Percentiles rank a stretch among this genome's conserved stretches.
Evolutionary conservation across 2,113 vertebrate species (phyloP).

Genomic region (Pitta sordida): DNA sequence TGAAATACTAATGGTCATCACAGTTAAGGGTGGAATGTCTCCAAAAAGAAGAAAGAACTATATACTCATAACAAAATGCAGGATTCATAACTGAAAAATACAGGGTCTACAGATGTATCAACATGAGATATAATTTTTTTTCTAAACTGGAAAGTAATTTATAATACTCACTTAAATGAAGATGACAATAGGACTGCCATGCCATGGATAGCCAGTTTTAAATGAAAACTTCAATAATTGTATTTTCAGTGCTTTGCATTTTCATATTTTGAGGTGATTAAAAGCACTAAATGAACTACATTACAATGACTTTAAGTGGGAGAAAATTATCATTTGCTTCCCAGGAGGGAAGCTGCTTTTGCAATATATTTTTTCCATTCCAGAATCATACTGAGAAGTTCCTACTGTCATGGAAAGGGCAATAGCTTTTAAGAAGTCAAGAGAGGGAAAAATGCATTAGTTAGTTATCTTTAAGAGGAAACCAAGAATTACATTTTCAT

Average conservation of each 20-base stretch:
- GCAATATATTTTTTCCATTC: background rate
- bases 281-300: background rate
- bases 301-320: background rate
- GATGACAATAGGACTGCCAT: background rate
- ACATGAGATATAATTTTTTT: background rate
- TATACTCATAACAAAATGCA: background rate
- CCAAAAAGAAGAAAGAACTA: background rate
- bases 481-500: slow-evolving; percentile 64
- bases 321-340: slow-evolving; percentile 4
- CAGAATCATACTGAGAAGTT: background rate
- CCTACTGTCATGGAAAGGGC: background rate
- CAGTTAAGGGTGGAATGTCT: background rate
- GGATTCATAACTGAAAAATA: background rate
- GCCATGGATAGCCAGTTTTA: background rate
- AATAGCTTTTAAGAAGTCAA: background rate
- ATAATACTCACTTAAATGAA: background rate
- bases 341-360: background rate
- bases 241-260: background rate
- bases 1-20: slow-evolving; percentile 5
- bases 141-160: background rate
- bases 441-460: slow-evolving; percentile 9
- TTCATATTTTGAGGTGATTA: slow-evolving; percentile 18
- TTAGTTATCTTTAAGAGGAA: slow-evolving; percentile 39
- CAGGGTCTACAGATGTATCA: background rate
- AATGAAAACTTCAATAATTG: background rate